Percentiles rank a stretch among this genome's conserved stretches.
These are phyloP conservation scores for Arizona elegans DNA, from an alignment of 2,113 vertebrate genomes.

Conservation along the genomic window DNA sequence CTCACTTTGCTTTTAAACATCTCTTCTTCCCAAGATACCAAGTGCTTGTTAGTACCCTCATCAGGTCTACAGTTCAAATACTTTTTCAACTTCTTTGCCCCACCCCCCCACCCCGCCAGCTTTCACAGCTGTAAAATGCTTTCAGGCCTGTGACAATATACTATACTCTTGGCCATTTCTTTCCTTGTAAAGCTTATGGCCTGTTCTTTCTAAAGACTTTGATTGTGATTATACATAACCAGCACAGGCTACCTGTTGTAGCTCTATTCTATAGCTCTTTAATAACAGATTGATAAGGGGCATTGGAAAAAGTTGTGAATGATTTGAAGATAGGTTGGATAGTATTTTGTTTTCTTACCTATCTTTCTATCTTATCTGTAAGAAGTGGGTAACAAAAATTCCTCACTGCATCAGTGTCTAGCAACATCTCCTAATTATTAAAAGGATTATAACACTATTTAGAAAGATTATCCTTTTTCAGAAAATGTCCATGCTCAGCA, in stretches of 20 bases:
- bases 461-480: not conserved
- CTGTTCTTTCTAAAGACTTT: constrained; percentile 8
- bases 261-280: not conserved
- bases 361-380: not conserved
- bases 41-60: not conserved
- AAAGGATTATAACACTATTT: not conserved
- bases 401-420: not conserved
- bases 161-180: not conserved
- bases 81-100: not conserved
- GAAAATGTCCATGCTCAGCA: not conserved
- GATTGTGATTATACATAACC: constrained; percentile 1
- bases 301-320: not conserved
- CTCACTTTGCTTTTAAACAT: not conserved
- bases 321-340: not conserved
- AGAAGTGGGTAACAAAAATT: not conserved
- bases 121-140: not conserved
- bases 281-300: not conserved
- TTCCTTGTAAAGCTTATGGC: not conserved
- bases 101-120: too few species aligned
- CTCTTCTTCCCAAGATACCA: not conserved
- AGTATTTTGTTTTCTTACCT: not conserved
- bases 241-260: not conserved
- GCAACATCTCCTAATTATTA: not conserved
- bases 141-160: not conserved
- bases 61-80: not conserved